A percentile compares a stretch with the other conserved stretches of the same genome.
These are phyloP conservation scores for Clitarchus hookeri DNA, from an alignment of 2,888 invertebrate species.

Conservation along the genomic window DNA sequence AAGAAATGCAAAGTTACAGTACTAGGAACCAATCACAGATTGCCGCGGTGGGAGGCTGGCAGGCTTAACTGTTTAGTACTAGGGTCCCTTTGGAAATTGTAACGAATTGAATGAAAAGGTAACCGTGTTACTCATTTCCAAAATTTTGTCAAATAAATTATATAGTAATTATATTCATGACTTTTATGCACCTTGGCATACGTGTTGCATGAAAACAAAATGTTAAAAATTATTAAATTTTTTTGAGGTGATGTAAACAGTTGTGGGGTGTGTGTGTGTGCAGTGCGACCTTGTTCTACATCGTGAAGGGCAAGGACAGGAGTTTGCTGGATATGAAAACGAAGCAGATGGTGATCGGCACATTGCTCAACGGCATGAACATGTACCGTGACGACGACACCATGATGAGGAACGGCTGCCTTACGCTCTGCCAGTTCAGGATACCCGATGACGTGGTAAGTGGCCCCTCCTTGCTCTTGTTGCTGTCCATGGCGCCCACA, in stretches of 20 bases:
- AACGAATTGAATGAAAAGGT: too few species aligned
- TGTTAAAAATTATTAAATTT: not conserved
- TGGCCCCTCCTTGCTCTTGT: conserved; percentile 43
- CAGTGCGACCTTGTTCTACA: conserved; percentile 93
- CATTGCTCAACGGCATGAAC: conserved; percentile 87
- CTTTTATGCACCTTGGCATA: too few species aligned
- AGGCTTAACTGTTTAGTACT: too few species aligned
- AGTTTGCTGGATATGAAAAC: conserved; percentile 71
- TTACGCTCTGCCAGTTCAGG: conserved; percentile 92
- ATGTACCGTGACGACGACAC: conserved; percentile 82
- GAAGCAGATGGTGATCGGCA: conserved; percentile 78
- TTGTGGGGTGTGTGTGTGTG: conserved; percentile 45
- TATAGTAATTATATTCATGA: too few species aligned
- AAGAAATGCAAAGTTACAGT: too few species aligned
- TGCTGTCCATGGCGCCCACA: too few species aligned
- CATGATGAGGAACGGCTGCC: conserved; percentile 95
- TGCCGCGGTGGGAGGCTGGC: too few species aligned
- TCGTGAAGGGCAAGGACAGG: conserved; percentile 86
- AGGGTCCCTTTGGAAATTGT: too few species aligned
- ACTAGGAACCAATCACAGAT: too few species aligned
- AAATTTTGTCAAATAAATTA: too few species aligned
- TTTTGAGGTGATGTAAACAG: too few species aligned
- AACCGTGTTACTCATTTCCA: too few species aligned
- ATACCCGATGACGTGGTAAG: conserved; percentile 93
- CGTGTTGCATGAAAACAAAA: not conserved